Base-by-base conservation (phyloP, 2,113 vertebrate genomes). In the Scomber colias region DNA sequence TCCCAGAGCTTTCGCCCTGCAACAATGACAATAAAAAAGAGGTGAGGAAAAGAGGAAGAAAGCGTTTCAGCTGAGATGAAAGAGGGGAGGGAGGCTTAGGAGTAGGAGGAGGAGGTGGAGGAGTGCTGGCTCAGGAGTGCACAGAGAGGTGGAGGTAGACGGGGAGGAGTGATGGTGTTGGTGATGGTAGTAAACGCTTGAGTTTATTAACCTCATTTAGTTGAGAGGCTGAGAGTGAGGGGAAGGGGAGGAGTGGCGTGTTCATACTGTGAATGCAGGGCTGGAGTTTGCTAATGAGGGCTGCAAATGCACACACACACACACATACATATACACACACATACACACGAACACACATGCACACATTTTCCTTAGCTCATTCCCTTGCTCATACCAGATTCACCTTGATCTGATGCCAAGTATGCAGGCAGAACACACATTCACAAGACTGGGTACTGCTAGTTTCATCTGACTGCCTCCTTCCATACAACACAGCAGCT, bases 121-220 rank as follows among this genome's bases (percentile, higher is more conserved):
- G 83, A 78, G 82, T 55, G 84, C 75, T 35, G 77, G 85, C 71
- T 69, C 66, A 66, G 86, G 62, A 85, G 78, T 64, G 82, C 71
- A 84, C 27, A 66, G 71, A 60, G 53, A 64, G 66, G 66, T 79
- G 80, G 89, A 86, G 84, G 88, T 83, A 93, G 56, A 91, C 92
- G 24, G 59, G 64, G 75, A 30, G 83, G 89, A 74, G 83, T 79
- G 77, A 72, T 66, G 75, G 86, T 67, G 87, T 74, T 64, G 85
- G 85, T 87, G 90, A 85, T 90, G 94, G 95, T 92, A 93, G 95
- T 97, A 97, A 97, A 97, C 94, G 94, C 93, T 96, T 93, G 93
- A 95, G 95, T 78, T 97, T 97, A 97, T 96, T 97, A 97, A 97
- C 95, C 95, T 96, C 88, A 91, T 95, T 93, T 94, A 90, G 87